Percentiles rank a stretch among this genome's conserved stretches.
Evolutionary conservation across 2,888 invertebrate species (phyloP).

Genomic region (Hypselothyrea guttata): DNA sequence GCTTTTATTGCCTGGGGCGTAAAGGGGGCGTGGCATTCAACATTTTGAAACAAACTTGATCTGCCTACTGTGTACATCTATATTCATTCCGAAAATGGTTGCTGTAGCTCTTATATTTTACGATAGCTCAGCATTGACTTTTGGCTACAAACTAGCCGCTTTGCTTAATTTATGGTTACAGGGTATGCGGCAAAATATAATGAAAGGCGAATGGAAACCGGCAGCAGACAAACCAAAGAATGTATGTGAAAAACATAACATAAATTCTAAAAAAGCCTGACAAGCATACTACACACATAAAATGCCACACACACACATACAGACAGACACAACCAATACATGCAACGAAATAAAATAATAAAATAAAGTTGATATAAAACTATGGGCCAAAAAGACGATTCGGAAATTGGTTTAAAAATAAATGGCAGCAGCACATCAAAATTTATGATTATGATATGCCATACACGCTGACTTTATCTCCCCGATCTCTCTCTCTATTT

Average conservation of each 20-base stretch:
- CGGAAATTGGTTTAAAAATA: slow-evolving; percentile 73
- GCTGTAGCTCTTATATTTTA: too few relatives aligned
- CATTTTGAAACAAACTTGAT: too few relatives aligned
- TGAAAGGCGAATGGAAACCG: slow-evolving; percentile 50
- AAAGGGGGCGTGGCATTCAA: too few relatives aligned
- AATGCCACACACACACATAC: slow-evolving; percentile 18
- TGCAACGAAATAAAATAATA: slow-evolving; percentile 36
- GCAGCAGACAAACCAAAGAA: slow-evolving; percentile 65
- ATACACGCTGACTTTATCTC: slow-evolving; percentile 12
- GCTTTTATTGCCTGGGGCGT: too few relatives aligned
- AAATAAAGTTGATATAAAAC: slow-evolving; percentile 66
- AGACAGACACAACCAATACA: slow-evolving; percentile 17
- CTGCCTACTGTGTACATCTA: too few relatives aligned
- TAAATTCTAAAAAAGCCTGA: slow-evolving; percentile 71
- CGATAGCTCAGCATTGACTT: too few relatives aligned
- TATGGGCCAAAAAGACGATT: slow-evolving; percentile 37
- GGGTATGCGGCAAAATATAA: slow-evolving; percentile 34
- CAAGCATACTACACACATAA: slow-evolving; percentile 61
- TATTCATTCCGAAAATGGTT: too few relatives aligned
- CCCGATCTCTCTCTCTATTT: background rate
- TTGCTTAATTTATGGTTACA: slow-evolving; percentile 10
- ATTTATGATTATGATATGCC: slow-evolving; percentile 64
- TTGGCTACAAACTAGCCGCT: background rate
- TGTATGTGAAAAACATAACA: slow-evolving; percentile 73
- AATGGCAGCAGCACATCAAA: slow-evolving; percentile 57